Conservation (phyloP, 1,140 invertebrate genomes). For the Bicyclus anynana region DNA sequence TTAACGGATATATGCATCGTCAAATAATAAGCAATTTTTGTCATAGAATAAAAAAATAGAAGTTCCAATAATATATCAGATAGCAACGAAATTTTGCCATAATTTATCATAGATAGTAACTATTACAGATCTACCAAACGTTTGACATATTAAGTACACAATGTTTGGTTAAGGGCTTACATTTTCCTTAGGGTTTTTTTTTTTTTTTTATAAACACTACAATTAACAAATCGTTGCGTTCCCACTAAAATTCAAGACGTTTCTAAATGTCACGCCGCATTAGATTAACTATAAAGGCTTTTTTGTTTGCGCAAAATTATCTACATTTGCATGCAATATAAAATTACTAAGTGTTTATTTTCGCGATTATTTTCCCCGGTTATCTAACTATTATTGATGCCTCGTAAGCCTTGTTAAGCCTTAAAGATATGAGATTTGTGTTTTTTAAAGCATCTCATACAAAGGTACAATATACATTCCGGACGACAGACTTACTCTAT, state of each 20-base stretch:
- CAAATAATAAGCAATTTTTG: too few relatives aligned
- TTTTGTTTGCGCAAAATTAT: conserved; percentile 14
- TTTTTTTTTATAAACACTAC: conserved; percentile 1
- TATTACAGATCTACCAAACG: conserved; percentile 1
- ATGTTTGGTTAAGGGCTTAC: conserved; percentile 9
- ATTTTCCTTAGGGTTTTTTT: conserved; percentile 10
- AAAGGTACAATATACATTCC: too few relatives aligned
- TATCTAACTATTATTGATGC: conserved; percentile 25
- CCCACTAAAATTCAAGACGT: conserved; percentile 12
- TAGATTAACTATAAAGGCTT: conserved; percentile 10
- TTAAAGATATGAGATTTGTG: conserved; percentile 9
- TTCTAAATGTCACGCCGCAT: background rate
- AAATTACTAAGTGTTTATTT: conserved; percentile 14
- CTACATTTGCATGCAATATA: conserved; percentile 27
- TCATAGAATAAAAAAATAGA: too few relatives aligned
- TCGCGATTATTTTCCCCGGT: conserved; percentile 5
- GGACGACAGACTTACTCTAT: too few relatives aligned
- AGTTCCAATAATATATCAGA: too few relatives aligned
- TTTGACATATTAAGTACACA: background rate
- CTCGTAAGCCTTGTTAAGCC: conserved; percentile 16
- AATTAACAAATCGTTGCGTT: conserved; percentile 7
- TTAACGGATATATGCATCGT: too few relatives aligned
- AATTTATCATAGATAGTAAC: too few relatives aligned
- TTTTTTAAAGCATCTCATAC: background rate
- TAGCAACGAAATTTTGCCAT: too few relatives aligned